Evolutionary conservation across 1,140 invertebrate genomes (phyloP).

Genomic region (Leptinotarsa lineolata): DNA sequence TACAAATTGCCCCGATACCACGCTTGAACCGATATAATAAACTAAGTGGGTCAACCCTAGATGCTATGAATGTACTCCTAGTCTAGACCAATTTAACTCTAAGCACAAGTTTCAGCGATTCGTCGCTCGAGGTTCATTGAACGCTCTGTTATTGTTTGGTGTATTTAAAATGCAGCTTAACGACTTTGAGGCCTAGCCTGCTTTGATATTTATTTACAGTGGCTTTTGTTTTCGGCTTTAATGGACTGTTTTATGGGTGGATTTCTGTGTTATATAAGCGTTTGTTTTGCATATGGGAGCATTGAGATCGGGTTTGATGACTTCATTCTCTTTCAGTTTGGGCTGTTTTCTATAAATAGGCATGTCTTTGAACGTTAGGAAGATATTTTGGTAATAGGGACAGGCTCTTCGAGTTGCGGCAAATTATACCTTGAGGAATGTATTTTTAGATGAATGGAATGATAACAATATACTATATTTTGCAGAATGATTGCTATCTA

Average conservation of each 20-base stretch:
- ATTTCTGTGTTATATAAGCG: not conserved
- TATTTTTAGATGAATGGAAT: no score
- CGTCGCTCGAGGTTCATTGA: not conserved
- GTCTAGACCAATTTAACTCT: not conserved
- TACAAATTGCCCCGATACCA: no score
- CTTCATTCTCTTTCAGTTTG: not conserved
- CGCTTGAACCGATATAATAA: not conserved
- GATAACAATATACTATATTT: no score
- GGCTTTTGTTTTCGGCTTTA: conserved; percentile 8
- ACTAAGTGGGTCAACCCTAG: conserved; percentile 1
- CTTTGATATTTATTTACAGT: conserved; percentile 5
- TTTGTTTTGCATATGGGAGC: not conserved
- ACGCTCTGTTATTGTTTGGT: not conserved
- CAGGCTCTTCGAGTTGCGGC: no score
- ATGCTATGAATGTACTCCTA: conserved; percentile 1
- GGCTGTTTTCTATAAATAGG: not conserved
- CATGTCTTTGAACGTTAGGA: not conserved
- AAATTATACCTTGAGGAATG: no score
- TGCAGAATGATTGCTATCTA: no score
- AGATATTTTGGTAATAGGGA: not conserved
- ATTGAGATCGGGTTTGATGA: not conserved
- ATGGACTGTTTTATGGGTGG: not conserved
- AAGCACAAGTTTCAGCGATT: conserved; percentile 2
- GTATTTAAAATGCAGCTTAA: conserved; percentile 6
- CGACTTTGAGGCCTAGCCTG: conserved; percentile 2